Evolutionary conservation across 2,888 invertebrate genomes (phyloP), one percentile per base, ranked within the genome.

Genomic region (Imbricaverruca yamaguchii): DNA sequence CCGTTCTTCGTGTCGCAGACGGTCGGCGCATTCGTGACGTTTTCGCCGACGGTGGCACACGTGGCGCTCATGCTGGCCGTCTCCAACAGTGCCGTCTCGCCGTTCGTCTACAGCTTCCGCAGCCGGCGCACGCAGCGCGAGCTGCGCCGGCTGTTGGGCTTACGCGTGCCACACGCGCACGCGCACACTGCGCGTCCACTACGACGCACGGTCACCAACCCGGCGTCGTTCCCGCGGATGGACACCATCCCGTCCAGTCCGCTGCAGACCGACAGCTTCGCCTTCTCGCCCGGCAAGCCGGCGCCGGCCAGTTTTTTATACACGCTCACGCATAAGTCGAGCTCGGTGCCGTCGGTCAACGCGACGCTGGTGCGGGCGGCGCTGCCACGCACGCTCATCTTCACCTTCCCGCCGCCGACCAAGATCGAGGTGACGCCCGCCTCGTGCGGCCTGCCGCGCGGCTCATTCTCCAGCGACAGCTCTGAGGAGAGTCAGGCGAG

Each of bases 91-190:
- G 89, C 91, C 74, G 89, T 91, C 53, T 93, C 93, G 80, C 94
- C 94, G 25, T 90, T 93, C 85, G 89, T 94, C 80, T 94, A 94
- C 87, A 93, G 93, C 63, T 91, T 93, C 87, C 90, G 94, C 9
- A 93, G 92, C 83, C 90, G 91, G 23, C 89, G 92, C 56, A 91
- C 93, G 6, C 89, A 90, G 84, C 86, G 90, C 18, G 91, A 91
- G 84, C 86, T 91, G 6, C 86, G 89, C 15, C 88, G 88, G 84
- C 87, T 91, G 83, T 88, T 90, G 82, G 89, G 89, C 83, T 86
- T 89, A 83, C 82, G 82, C 80, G 80, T 74, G 53, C 6, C 74
- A 9, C 9, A 8, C 74, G 39, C 11, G 9, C 11, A 6, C 12
- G 39, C 74, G 74, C 53, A 21, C 65, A 23, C 21, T 23, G 23